Evolutionary conservation across 2,113 vertebrate genomes (phyloP).

Genomic region (Pachyramphus minor): DNA sequence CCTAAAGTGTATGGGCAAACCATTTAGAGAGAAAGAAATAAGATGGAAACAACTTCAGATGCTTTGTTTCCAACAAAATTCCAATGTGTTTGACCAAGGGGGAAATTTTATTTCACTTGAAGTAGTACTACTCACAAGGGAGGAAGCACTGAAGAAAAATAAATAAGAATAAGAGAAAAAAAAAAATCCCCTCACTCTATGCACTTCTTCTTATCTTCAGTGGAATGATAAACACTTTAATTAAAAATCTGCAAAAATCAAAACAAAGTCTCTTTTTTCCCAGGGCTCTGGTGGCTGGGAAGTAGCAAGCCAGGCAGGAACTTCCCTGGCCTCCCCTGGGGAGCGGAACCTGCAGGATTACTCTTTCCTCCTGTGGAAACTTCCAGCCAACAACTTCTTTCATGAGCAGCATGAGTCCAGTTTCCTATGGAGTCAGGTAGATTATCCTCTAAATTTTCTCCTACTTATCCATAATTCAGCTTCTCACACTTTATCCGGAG

Average conservation of each 20-base stretch:
- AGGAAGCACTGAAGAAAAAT: neutral
- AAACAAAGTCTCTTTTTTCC: neutral
- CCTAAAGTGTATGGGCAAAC: conserved; percentile 33
- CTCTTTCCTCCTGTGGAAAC: neutral
- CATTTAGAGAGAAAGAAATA: conserved; percentile 56
- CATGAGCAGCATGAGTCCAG: neutral
- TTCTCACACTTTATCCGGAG: neutral
- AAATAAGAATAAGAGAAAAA: neutral
- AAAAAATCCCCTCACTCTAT: neutral
- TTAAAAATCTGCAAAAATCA: conserved; percentile 15
- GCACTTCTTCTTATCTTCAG: neutral
- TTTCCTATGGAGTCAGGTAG: neutral
- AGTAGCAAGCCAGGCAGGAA: rapidly evolving
- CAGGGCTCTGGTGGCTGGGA: neutral
- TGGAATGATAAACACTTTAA: conserved; percentile 24
- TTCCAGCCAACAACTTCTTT: neutral
- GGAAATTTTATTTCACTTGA: conserved; percentile 42
- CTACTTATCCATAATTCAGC: neutral
- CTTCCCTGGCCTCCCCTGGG: neutral
- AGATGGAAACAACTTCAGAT: conserved; percentile 38
- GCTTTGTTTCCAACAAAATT: conserved; percentile 55
- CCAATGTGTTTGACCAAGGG: conserved; percentile 32
- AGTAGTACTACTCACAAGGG: neutral
- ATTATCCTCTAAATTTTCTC: neutral
- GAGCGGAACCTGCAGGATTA: neutral